A percentile compares a stretch with the other conserved stretches of the same genome.
Conservation (phyloP, 2,888 invertebrate species). For the Agrotis ipsilon region DNA sequence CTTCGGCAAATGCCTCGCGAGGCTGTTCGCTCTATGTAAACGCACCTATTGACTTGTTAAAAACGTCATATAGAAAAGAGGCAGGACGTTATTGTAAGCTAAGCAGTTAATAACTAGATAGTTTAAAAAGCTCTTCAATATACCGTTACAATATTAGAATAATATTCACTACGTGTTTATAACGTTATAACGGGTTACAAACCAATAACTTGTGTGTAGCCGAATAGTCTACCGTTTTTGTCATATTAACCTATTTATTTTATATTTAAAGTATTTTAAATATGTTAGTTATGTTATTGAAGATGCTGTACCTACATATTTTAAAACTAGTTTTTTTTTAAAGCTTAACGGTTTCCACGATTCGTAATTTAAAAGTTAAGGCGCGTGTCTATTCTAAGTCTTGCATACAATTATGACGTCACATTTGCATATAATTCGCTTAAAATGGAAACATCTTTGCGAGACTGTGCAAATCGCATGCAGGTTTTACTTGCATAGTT, state of each 20-base stretch:
- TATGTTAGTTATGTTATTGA: background rate
- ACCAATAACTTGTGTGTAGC: conserved; percentile 13
- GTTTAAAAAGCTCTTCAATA: background rate
- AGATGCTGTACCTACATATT: background rate
- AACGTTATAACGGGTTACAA: conserved; percentile 38
- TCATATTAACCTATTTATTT: conserved; percentile 38
- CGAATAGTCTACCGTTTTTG: background rate
- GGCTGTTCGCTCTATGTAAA: too few relatives aligned
- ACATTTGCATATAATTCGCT: too few relatives aligned
- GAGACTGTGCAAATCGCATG: too few relatives aligned
- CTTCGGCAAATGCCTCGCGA: too few relatives aligned
- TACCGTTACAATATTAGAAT: conserved; percentile 53
- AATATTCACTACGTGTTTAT: conserved; percentile 36
- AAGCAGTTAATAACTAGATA: too few relatives aligned
- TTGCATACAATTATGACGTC: background rate
- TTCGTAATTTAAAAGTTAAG: too few relatives aligned
- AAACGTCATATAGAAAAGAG: too few relatives aligned
- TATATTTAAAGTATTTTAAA: conserved; percentile 4
- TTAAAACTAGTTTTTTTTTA: background rate
- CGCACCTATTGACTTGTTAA: too few relatives aligned
- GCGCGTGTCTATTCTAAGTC: too few relatives aligned
- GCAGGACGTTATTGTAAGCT: background rate
- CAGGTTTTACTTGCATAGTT: too few relatives aligned
- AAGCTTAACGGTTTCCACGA: too few relatives aligned
- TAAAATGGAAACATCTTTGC: too few relatives aligned